Evolutionary conservation across 2,113 vertebrate genomes (phyloP), one percentile per base, ranked within the genome.

Genomic region (Nansenia antarctica): DNA sequence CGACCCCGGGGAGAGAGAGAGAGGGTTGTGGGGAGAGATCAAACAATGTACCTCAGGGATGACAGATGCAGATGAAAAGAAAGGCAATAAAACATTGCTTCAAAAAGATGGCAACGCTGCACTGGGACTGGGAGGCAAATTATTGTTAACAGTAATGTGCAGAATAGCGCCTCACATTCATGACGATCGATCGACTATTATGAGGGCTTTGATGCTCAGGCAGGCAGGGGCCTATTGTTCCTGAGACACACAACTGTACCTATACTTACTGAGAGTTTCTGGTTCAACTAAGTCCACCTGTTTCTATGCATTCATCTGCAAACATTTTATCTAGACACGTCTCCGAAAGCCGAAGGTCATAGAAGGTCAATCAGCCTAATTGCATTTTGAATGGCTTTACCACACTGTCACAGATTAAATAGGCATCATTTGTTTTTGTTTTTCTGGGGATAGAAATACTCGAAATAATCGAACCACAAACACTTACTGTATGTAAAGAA

Each of bases 61-160:
- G 89, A 87, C 88, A 91, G 87, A 89, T 88, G 89, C 84, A 89
- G 87, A 91, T 91, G 82, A 81, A 82, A 85, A 84, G 83, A 85
- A 84, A 75, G 77, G 85, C 86, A 88, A 89, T 89, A 86, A 92
- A 90, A 88, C 87, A 86, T 89, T 82, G 86, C 85, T 89, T 88
- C 86, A 90, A 90, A 90, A 90, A 89, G 87, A 89, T 87, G 88
- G 84, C 76, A 86, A 82, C 85, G 82, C 78, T 80, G 85, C 85
- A 85, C 84, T 77, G 80, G 82, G 86, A 85, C 82, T 76, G 82
- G 84, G 86, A 90, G 87, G 86, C 84, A 89, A 91, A 92, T 90
- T 87, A 89, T 90, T 90, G 88, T 87, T 87, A 88, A 90, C 88
- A 88, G 87, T 86, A 90, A 90, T 87, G 85, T 89, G 84, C 84